Percentiles rank a stretch among this genome's conserved stretches.
phyloP scores from a whole-genome alignment of 2,113 vertebrate species.

The Orientallactaga bullata region DNA sequence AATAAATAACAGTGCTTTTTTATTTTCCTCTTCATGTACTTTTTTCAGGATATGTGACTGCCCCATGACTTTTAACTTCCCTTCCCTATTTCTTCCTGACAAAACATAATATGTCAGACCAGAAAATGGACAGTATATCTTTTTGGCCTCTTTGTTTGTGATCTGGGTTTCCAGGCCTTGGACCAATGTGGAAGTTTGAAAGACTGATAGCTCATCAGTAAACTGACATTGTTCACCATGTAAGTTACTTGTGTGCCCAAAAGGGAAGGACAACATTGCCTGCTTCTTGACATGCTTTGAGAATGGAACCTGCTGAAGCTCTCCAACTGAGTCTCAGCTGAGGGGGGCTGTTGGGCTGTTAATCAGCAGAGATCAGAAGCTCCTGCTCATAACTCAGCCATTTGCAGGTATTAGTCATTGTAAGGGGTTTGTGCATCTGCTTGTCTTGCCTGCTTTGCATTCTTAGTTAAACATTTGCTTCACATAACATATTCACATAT shows the following conservation, averaged over 20 bases:
- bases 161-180: neutral
- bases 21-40: neutral
- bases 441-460: neutral
- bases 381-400: neutral
- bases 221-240: neutral
- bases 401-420: neutral
- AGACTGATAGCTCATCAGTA: neutral
- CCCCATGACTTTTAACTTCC: neutral
- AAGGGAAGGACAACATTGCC: neutral
- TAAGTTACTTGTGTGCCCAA: neutral
- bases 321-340: neutral
- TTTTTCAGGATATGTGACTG: neutral
- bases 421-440: neutral
- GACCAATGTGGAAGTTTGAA: neutral
- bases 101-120: neutral
- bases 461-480: conserved; percentile 1
- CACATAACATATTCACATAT: neutral
- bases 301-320: neutral
- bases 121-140: neutral
- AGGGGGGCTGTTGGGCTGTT: neutral
- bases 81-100: neutral
- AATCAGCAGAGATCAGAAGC: neutral
- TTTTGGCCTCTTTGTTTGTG: neutral
- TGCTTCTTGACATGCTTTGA: neutral
- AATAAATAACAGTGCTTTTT: neutral